A percentile compares a stretch with the other conserved stretches of the same genome.
Conservation (phyloP, 1,140 invertebrate species). For the Notospermus geniculatus region DNA sequence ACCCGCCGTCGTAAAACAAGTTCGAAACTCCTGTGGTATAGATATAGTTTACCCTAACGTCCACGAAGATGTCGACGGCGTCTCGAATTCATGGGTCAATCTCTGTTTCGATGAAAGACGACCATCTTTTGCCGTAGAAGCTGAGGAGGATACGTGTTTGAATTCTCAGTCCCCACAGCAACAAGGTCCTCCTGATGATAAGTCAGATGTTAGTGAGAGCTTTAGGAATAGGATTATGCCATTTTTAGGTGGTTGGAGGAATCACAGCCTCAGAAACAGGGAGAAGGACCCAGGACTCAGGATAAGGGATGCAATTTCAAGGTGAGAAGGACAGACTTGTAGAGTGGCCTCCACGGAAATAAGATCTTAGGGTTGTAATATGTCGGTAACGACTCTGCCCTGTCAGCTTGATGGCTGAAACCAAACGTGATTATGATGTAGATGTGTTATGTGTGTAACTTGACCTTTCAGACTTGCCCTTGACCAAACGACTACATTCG, state of each 20-base stretch:
- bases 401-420: too few relatives aligned
- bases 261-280: conserved; percentile 63
- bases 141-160: too few relatives aligned
- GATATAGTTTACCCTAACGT: too few relatives aligned
- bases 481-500: conserved; percentile 68
- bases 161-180: neutral
- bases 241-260: conserved; percentile 62
- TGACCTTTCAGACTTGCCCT: conserved; percentile 76
- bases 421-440: too few relatives aligned
- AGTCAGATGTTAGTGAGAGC: too few relatives aligned
- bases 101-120: neutral
- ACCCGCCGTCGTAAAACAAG: neutral
- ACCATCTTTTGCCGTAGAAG: too few relatives aligned
- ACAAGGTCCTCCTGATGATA: neutral
- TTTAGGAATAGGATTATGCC: too few relatives aligned
- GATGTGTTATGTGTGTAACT: neutral
- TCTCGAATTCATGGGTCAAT: conserved; percentile 7
- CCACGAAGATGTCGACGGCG: neutral
- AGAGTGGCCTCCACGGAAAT: too few relatives aligned
- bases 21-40: neutral
- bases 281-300: conserved; percentile 35
- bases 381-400: too few relatives aligned
- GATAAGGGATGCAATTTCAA: conserved; percentile 49
- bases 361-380: too few relatives aligned
- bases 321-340: conserved; percentile 32